phyloP scores from a whole-genome alignment of 2,888 invertebrate genomes.

The Diploptera punctata region DNA sequence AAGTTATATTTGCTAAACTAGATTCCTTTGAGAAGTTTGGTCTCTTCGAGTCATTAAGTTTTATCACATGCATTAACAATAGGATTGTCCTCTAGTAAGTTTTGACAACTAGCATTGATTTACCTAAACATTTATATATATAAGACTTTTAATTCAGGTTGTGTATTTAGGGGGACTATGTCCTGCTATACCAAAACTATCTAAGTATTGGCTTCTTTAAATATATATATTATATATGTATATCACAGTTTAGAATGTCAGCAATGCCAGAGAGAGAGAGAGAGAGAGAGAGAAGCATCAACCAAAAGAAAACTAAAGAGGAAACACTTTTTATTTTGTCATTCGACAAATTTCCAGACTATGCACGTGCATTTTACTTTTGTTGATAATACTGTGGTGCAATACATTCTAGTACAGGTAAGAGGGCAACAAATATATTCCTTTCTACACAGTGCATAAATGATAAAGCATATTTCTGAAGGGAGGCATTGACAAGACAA shows the following conservation, averaged over 20 bases:
- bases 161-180: conserved; percentile 7
- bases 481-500: conserved; percentile 34
- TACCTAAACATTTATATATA: conserved; percentile 24
- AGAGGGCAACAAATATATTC: not conserved
- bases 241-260: conserved; percentile 42
- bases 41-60: conserved; percentile 37
- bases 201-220: conserved; percentile 35
- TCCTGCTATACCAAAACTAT: conserved; percentile 19
- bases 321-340: not conserved
- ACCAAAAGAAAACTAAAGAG: conserved; percentile 24
- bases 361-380: conserved; percentile 22
- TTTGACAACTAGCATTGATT: conserved; percentile 25
- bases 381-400: conserved; percentile 19
- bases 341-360: conserved; percentile 8
- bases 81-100: conserved; percentile 40
- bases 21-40: conserved; percentile 40
- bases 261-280: conserved; percentile 37
- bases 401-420: conserved; percentile 16
- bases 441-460: conserved; percentile 30
- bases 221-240: conserved; percentile 30
- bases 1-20: conserved; percentile 36
- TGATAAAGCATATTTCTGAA: conserved; percentile 22
- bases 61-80: conserved; percentile 41
- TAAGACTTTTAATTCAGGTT: conserved; percentile 4
- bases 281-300: conserved; percentile 37